Conservation (phyloP, 2,113 vertebrate species). For the Megaptera novaeangliae region DNA sequence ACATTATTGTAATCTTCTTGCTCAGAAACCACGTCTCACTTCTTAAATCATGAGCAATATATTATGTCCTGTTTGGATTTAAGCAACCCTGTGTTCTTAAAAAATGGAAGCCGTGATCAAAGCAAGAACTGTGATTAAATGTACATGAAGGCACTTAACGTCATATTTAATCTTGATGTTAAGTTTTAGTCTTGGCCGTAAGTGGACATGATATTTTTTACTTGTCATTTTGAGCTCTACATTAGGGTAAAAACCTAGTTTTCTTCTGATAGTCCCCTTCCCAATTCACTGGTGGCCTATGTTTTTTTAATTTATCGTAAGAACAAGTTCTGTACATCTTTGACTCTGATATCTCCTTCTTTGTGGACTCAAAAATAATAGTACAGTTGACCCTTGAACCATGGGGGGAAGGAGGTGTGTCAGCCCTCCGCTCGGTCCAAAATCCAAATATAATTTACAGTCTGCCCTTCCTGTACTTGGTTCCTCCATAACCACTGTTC, state of each 20-base stretch:
- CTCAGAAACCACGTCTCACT: constrained; percentile 56
- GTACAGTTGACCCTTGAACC: background rate
- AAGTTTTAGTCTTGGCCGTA: background rate
- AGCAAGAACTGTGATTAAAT: background rate
- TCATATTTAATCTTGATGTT: background rate
- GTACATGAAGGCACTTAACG: background rate
- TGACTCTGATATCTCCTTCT: background rate
- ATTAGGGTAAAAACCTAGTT: background rate
- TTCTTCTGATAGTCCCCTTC: background rate
- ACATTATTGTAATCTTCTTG: constrained; percentile 35
- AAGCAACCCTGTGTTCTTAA: background rate
- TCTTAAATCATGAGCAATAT: background rate
- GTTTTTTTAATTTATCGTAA: background rate
- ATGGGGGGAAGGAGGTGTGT: background rate
- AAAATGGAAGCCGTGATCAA: background rate
- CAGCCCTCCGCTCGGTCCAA: background rate
- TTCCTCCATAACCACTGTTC: background rate
- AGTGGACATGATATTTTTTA: background rate
- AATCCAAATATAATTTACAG: background rate
- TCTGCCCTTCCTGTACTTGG: background rate
- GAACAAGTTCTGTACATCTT: background rate
- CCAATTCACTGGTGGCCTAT: background rate
- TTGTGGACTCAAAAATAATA: background rate
- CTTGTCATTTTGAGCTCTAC: background rate
- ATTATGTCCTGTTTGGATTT: background rate